Base-by-base conservation (phyloP, 2,888 invertebrate species). In the Abrostola triplasia region DNA sequence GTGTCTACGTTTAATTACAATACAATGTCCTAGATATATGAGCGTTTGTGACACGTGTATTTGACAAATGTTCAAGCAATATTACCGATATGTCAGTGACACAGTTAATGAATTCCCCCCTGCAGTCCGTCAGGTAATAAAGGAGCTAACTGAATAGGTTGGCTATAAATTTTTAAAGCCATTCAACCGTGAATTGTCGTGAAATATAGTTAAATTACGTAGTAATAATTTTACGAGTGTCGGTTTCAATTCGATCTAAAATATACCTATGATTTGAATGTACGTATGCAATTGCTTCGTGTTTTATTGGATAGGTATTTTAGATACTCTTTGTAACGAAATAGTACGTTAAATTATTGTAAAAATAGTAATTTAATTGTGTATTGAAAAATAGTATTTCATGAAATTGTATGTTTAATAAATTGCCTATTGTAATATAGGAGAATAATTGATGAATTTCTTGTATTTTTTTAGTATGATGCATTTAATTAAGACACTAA, bases 1-100 rank as follows among this genome's bases (percentile, higher is more conserved):
- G 59, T 53, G 72, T 79, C 79, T 80, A 81, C 82, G 84, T 88
- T 87, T 88, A 87, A 88, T 88, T 87, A 84, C 82, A 77, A 65
- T 73, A 77, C 84, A 79, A 85, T 87, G 85, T 86, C 84, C 84
- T 86, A 84, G 88, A 88, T 88, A 91, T 91, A 90, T 88, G 84
- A 83, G 84, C 85, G 82, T 87, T 84, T 85, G 85, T 83, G 83
- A 81, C 84, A 81, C 80, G 77, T 79, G 84, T 84, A 80, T 85
- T 86, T 90, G 91, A 91, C 87, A 88, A 90, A 91, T 88, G 88
- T 86, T 81, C 82, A 83, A 82, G 84, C 88, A 86, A 89, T 91
- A 90, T 86, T 81, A 86, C 81, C 85, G 82, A 90, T 90, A 87
- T 84, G 88, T 87, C 88, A 88, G 84, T 75, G 75, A 73, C 82